Percentiles rank a stretch among this genome's conserved stretches.
Conservation (phyloP, 2,113 vertebrate genomes). For the Numenius arquata region DNA sequence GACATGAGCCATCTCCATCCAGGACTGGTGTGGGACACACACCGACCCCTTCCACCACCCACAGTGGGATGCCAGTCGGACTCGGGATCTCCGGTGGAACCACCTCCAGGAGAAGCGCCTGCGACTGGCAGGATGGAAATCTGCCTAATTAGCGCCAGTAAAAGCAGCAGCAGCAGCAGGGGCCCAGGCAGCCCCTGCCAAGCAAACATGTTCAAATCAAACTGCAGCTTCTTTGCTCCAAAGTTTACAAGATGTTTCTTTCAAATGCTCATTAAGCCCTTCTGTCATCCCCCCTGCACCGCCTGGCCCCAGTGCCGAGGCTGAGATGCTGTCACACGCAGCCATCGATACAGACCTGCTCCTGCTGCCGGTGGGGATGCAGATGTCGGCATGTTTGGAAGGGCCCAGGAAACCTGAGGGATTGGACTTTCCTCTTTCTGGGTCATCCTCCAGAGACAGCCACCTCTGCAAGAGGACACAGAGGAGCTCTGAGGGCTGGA, state of each 20-base stretch:
- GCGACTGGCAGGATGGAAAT: neutral
- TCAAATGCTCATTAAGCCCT: conserved; percentile 34
- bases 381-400: neutral
- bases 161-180: conserved; percentile 48
- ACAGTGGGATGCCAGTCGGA: neutral
- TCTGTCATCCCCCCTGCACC: neutral
- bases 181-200: conserved; percentile 14
- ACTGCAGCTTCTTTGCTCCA: conserved; percentile 9
- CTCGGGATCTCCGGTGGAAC: accelerated
- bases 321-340: accelerated
- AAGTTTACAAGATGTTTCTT: conserved; percentile 56
- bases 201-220: conserved; percentile 34
- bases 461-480: neutral
- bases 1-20: neutral
- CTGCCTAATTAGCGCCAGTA: conserved; percentile 12
- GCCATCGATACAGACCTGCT: neutral
- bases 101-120: neutral
- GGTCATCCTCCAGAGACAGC: neutral
- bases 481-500: neutral
- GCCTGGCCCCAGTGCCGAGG: accelerated
- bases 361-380: accelerated
- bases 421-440: neutral
- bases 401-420: neutral
- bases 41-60: too few species aligned
- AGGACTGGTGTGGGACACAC: neutral